Percentiles rank a stretch among this genome's conserved stretches.
phyloP scores from a whole-genome alignment of 2,797 vertebrate species.

The Petrocephalus sullivani region DNA sequence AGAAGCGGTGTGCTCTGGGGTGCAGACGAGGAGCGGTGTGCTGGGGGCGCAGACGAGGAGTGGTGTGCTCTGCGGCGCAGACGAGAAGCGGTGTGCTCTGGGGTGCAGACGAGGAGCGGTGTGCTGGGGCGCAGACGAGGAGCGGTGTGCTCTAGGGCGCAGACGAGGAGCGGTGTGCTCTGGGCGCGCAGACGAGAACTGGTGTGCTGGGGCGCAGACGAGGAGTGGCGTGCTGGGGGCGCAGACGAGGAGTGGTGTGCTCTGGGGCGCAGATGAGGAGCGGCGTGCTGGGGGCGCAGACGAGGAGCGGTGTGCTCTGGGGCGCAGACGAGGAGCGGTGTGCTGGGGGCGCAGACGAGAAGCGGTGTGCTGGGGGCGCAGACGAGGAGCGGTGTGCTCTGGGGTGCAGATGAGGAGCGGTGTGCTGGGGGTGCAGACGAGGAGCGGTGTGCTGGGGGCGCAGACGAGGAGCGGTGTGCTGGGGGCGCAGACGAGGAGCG shows the following conservation, averaged over 20 bases:
- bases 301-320: constrained; percentile 43
- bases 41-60: constrained; percentile 44
- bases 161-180: constrained; percentile 62
- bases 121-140: constrained; percentile 32
- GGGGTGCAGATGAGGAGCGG: constrained; percentile 43
- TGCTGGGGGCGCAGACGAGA: too few relatives aligned
- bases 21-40: constrained; percentile 61
- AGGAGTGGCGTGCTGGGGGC: constrained; percentile 47
- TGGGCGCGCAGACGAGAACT: constrained; percentile 42
- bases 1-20: too few relatives aligned
- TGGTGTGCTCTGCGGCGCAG: too few relatives aligned
- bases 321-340: constrained; percentile 59
- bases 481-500: constrained; percentile 58
- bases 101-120: too few relatives aligned
- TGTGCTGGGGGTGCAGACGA: constrained; percentile 44
- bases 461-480: too few relatives aligned
- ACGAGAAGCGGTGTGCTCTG: constrained; percentile 43
- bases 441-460: constrained; percentile 41
- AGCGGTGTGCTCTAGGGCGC: constrained; percentile 9
- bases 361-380: too few relatives aligned
- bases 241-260: too few relatives aligned
- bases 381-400: constrained; percentile 64
- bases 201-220: too few relatives aligned
- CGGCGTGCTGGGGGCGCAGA: constrained; percentile 39
- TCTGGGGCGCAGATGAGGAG: constrained; percentile 47